phyloP scores from a whole-genome alignment of 2,113 vertebrate species.

The Monopterus albus region DNA sequence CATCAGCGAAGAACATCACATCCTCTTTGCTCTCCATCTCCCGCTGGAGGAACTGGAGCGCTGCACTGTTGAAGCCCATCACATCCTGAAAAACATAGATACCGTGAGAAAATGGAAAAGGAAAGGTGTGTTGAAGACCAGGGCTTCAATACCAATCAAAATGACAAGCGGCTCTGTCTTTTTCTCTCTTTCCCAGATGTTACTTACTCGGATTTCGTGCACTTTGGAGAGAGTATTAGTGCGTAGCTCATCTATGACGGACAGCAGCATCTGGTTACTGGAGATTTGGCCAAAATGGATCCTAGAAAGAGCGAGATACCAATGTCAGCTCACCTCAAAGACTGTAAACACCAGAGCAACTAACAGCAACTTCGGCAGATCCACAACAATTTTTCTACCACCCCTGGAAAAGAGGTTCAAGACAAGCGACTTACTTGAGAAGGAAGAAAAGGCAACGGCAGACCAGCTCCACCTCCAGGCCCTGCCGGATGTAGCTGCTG shows the following conservation, averaged over 20 bases:
- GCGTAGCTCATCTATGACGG: conserved; percentile 90
- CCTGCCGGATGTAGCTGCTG: conserved; percentile 85
- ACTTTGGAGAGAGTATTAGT: conserved; percentile 92
- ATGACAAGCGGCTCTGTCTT: background rate
- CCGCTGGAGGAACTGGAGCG: conserved; percentile 91
- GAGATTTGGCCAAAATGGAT: conserved; percentile 97
- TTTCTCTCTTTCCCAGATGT: background rate
- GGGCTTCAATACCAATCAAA: accelerated
- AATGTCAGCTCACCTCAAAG: background rate
- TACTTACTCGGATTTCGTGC: conserved; percentile 87
- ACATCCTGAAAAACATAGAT: conserved; percentile 82
- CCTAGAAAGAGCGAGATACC: conserved; percentile 71
- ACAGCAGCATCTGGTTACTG: conserved; percentile 92
- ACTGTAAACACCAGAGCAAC: background rate
- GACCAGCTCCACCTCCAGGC: conserved; percentile 90
- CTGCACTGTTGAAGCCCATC: conserved; percentile 94
- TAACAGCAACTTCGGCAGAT: too few species aligned
- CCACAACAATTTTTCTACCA: too few species aligned
- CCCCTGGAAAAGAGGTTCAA: background rate
- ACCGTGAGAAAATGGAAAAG: background rate
- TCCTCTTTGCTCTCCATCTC: conserved; percentile 95
- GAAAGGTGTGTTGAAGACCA: background rate
- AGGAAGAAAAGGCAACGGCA: conserved; percentile 96
- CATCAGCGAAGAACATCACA: conserved; percentile 93
- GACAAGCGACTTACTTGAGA: conserved; percentile 84